Evolutionary conservation across 64 coral and sea anemone genomes (phyloP), one percentile per base, ranked within the genome.

Genomic region (Porites lutea): DNA sequence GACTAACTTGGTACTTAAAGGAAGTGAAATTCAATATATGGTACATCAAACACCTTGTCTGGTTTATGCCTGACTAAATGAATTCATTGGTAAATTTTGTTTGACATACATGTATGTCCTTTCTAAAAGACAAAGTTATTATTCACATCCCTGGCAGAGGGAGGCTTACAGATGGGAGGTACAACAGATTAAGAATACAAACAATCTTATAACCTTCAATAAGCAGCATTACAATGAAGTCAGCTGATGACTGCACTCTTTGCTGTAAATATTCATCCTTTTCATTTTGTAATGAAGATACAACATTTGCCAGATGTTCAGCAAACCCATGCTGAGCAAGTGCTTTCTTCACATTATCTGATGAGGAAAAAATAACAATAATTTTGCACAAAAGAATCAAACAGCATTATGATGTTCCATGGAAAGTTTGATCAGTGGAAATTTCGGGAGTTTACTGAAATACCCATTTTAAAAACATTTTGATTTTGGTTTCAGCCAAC

Each of bases 311-410:
- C 18, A 97, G 77, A 8, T 79, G n/a, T 63, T 93, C 95, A 6
- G 88, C 77, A 82, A 84, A 89, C 74, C 92, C 82, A 6, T 83
- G 71, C 58, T 83, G 71, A 3, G 91, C 95, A 8, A 97, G 78
- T 44, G 80, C 82, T 63, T 90, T 94, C 78, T 97, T 97, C 18
- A 97, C 93, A 78, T 90, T 91, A 68, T 97, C 95, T 97, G 64
- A 45, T 57, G 67, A 60, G 1, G 71, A 79, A 89, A 45, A 60
- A 12, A 77, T 52, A 0, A 5, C 14, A 0, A 76, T 49, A 52
- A 18, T 15, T 18, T 43, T 13, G 0, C 13, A 16, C 5, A 0
- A 14, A 82, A 18, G 8, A 9, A 71, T 27, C 27, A 37, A 1
- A 0, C 27, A 37, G 27, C 27, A 37, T 37, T 37, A 37, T 37